A percentile compares a stretch with the other conserved stretches of the same genome.
Evolutionary conservation across 2,113 vertebrate species (phyloP).

Genomic region (Dissostichus mawsoni): DNA sequence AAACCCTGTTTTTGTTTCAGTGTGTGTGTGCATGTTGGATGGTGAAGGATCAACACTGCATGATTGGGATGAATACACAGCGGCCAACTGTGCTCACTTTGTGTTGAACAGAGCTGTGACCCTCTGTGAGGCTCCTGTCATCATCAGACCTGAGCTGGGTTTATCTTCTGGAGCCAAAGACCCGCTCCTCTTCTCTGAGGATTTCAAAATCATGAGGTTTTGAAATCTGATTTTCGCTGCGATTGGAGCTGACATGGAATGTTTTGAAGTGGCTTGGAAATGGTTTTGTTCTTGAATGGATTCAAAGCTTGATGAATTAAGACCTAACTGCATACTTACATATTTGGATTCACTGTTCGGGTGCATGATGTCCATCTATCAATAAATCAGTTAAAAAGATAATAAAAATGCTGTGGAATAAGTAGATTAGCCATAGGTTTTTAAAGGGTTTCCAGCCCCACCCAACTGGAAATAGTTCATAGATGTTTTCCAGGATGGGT

Average conservation of each 20-base stretch:
- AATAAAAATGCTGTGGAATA: too few relatives aligned
- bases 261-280: constrained; percentile 29
- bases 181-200: background rate
- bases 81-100: constrained; percentile 34
- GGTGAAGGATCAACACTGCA: constrained; percentile 69
- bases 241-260: constrained; percentile 18
- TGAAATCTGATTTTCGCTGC: constrained; percentile 43
- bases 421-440: too few relatives aligned
- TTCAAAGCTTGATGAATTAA: constrained; percentile 14
- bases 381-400: too few relatives aligned
- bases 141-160: constrained; percentile 5
- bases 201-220: constrained; percentile 57
- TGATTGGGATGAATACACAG: constrained; percentile 54
- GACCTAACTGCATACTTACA: constrained; percentile 43
- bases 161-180: constrained; percentile 24
- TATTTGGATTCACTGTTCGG: constrained; percentile 35
- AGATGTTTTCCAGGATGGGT: too few relatives aligned
- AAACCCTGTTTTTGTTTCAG: constrained; percentile 18
- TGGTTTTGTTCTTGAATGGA: constrained; percentile 17
- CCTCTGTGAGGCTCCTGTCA: constrained; percentile 26
- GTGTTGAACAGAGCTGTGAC: constrained; percentile 34
- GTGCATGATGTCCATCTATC: constrained; percentile 15
- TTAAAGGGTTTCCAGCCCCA: too few relatives aligned
- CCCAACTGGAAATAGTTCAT: too few relatives aligned
- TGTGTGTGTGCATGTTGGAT: constrained; percentile 58